Percentiles rank a stretch among this genome's conserved stretches.
Conservation (phyloP, 2,797 vertebrate genomes). For the Pelochelys cantorii region DNA sequence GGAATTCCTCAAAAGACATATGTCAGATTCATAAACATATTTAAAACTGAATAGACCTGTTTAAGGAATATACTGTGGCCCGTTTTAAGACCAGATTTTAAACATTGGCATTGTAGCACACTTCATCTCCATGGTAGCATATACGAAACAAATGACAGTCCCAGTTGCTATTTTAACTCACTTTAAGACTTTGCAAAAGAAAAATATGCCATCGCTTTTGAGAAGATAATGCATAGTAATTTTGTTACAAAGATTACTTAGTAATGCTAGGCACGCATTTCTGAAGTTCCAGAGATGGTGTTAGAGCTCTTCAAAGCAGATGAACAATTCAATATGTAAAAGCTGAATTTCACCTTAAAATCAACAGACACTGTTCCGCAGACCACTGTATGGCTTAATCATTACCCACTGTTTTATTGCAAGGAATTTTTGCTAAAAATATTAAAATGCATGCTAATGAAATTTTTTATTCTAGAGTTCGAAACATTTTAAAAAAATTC, state of each 20-base stretch:
- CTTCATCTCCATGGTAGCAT: background rate
- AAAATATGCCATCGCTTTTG: background rate
- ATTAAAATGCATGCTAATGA: background rate
- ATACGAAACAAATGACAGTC: slow-evolving; percentile 13
- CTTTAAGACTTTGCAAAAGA: slow-evolving; percentile 14
- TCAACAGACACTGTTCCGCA: background rate
- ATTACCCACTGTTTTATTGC: background rate
- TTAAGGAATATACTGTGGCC: slow-evolving; percentile 48
- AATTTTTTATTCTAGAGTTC: background rate
- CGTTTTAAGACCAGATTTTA: slow-evolving; percentile 49
- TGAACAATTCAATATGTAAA: background rate
- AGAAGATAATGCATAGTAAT: background rate
- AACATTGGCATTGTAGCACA: slow-evolving; percentile 40
- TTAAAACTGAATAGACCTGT: background rate
- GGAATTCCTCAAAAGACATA: slow-evolving; percentile 25
- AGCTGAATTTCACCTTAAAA: background rate
- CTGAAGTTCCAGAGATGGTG: background rate
- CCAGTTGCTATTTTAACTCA: slow-evolving; percentile 32
- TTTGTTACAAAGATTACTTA: slow-evolving; percentile 7
- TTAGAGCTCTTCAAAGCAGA: slow-evolving; percentile 9
- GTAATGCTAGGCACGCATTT: slow-evolving; percentile 4
- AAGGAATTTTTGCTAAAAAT: background rate
- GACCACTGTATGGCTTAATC: background rate
- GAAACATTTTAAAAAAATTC: background rate
- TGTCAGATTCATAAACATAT: background rate